Conservation (phyloP, 2,797 vertebrate genomes). For the Eleutherodactylus coqui region DNA sequence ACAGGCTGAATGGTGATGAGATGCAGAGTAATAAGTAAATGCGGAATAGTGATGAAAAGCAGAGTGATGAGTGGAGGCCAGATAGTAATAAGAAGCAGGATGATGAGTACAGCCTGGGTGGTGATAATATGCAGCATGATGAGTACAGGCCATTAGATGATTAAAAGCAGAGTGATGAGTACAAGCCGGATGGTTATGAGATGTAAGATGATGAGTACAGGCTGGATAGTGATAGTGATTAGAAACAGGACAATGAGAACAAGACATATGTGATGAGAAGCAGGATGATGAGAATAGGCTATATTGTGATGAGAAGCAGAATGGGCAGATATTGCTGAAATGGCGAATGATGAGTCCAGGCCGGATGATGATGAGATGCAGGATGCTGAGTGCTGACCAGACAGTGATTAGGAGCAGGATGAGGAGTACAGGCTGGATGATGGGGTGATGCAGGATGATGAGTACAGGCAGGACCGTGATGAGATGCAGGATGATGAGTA, state of each 20-base stretch:
- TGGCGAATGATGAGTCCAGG: neutral
- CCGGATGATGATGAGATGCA: neutral
- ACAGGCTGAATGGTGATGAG: no score
- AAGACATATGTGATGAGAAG: neutral
- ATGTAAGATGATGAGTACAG: neutral
- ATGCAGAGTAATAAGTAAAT: no score
- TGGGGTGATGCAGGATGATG: neutral
- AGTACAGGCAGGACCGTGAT: no score
- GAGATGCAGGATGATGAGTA: neutral
- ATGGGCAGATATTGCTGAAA: neutral
- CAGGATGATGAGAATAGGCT: neutral
- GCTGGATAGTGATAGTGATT: neutral
- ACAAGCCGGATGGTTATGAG: neutral
- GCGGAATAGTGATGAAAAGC: neutral
- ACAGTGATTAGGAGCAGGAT: no score
- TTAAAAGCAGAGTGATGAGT: neutral
- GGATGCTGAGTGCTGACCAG: neutral
- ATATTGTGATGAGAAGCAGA: no score
- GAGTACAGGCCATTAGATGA: neutral
- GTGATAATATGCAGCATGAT: neutral
- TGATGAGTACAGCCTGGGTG: neutral
- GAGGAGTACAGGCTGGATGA: neutral
- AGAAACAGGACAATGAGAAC: neutral
- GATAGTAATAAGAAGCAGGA: neutral
- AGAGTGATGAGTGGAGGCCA: neutral